These are phyloP conservation scores for Crioceris asparagi DNA, from an alignment of 2,888 invertebrate species.

Conservation along the genomic window DNA sequence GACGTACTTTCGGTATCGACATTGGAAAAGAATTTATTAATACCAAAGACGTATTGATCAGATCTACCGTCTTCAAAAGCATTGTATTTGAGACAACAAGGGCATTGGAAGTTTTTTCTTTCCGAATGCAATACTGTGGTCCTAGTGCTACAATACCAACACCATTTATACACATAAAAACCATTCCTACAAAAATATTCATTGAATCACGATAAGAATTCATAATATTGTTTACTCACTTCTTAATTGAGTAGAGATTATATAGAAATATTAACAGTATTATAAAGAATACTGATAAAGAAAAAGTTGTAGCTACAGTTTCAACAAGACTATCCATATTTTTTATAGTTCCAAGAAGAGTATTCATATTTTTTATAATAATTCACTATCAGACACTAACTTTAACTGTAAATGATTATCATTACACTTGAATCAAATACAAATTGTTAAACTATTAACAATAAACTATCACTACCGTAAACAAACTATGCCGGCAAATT, in stretches of 20 bases:
- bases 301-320: conserved; percentile 9
- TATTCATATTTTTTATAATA: too few species aligned
- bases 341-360: too few species aligned
- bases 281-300: conserved; percentile 14
- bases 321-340: conserved; percentile 14
- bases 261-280: conserved; percentile 15
- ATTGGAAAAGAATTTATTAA: conserved; percentile 16
- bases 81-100: conserved; percentile 77
- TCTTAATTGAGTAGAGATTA: conserved; percentile 20
- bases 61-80: conserved; percentile 70
- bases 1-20: conserved; percentile 33
- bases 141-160: conserved; percentile 81
- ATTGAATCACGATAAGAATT: conserved; percentile 3
- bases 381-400: too few species aligned
- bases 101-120: conserved; percentile 69
- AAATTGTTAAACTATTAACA: too few species aligned
- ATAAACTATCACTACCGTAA: too few species aligned
- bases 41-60: conserved; percentile 43
- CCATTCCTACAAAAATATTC: conserved; percentile 44
- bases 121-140: conserved; percentile 56
- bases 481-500: too few species aligned
- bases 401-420: too few species aligned
- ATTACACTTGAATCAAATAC: too few species aligned
- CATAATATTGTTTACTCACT: conserved; percentile 13
- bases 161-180: conserved; percentile 63